A percentile compares a stretch with the other conserved stretches of the same genome.
These are phyloP conservation scores for Portunus trituberculatus DNA, from an alignment of 1,140 invertebrate genomes.

Conservation along the genomic window DNA sequence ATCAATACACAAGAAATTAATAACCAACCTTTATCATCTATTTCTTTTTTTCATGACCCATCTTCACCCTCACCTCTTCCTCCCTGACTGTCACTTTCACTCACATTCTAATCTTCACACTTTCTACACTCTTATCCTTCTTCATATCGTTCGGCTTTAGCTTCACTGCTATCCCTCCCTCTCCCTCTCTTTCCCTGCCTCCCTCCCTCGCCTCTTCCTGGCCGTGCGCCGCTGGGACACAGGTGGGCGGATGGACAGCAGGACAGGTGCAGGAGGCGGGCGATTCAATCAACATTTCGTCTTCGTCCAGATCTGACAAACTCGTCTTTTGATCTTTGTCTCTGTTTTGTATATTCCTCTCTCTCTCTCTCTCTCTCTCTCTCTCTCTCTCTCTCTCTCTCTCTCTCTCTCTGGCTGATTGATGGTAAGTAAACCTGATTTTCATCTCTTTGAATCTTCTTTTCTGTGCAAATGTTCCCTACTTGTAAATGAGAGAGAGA, in stretches of 20 bases:
- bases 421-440: no score
- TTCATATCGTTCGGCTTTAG: neutral
- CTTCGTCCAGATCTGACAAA: neutral
- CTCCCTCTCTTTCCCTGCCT: no score
- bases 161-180: no score
- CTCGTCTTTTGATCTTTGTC: neutral
- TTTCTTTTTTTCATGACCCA: neutral
- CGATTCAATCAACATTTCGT: neutral
- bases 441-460: no score
- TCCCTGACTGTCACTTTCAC: neutral
- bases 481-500: no score
- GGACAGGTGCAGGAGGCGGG: neutral
- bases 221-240: neutral
- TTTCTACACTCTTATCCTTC: neutral
- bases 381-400: constrained; percentile 16
- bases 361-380: constrained; percentile 50
- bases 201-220: neutral
- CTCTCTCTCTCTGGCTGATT: constrained; percentile 1
- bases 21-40: neutral
- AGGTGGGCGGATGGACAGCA: neutral
- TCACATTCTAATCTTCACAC: neutral
- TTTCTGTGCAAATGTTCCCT: no score
- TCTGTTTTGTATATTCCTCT: constrained; percentile 5
- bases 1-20: no score
- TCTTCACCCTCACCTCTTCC: neutral